Conservation (phyloP, 2,797 vertebrate genomes). For the Protonibea diacanthus region DNA sequence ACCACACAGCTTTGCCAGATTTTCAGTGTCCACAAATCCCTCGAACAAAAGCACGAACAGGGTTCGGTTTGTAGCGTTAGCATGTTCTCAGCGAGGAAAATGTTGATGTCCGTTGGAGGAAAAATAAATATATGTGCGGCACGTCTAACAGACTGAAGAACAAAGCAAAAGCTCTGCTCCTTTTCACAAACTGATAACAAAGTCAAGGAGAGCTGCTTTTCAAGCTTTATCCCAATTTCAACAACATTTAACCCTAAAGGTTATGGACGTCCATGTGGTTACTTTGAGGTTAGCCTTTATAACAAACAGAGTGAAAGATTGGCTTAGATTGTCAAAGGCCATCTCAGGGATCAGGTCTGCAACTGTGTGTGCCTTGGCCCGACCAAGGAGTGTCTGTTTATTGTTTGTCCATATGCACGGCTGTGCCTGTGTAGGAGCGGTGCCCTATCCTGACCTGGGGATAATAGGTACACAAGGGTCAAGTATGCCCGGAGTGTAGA, state of each 20-base stretch:
- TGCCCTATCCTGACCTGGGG: conserved; percentile 51
- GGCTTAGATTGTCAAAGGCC: conserved; percentile 18
- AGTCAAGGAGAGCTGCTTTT: conserved; percentile 15
- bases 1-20: not conserved
- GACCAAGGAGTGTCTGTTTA: conserved; percentile 57
- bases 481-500: conserved; percentile 68
- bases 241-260: conserved; percentile 49
- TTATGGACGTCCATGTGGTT: conserved; percentile 32
- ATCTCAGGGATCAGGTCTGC: conserved; percentile 26
- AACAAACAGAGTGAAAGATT: conserved; percentile 54
- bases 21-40: not conserved
- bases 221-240: conserved; percentile 30
- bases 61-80: not conserved
- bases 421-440: conserved; percentile 14
- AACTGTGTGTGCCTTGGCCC: conserved; percentile 38
- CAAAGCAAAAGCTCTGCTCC: not conserved
- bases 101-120: not conserved
- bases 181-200: conserved; percentile 40
- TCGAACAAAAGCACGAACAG: not conserved
- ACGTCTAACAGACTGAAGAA: not conserved
- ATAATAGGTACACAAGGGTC: conserved; percentile 67
- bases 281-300: conserved; percentile 60
- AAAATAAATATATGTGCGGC: not conserved
- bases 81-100: not conserved
- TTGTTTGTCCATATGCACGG: conserved; percentile 31